A percentile compares a stretch with the other conserved stretches of the same genome.
Conservation (phyloP, 2,797 vertebrate genomes). For the Coracias cyanogaster region DNA sequence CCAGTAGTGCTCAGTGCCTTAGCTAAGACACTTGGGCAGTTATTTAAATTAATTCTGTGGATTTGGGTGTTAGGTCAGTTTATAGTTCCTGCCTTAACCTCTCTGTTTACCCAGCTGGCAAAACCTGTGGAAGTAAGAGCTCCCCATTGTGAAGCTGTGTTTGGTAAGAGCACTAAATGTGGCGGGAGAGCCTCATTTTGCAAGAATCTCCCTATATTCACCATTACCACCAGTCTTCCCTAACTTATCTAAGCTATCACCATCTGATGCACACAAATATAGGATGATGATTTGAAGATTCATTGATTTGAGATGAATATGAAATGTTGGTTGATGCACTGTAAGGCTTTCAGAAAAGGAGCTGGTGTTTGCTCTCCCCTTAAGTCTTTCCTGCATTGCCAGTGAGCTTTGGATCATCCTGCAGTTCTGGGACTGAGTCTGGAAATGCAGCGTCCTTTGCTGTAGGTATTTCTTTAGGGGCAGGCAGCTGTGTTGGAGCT, state of each 20-base stretch:
- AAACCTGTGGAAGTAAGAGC: neutral
- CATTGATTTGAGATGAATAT: neutral
- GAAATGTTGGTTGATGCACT: neutral
- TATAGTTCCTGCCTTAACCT: neutral
- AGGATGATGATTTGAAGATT: neutral
- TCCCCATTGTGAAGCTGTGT: rapidly evolving
- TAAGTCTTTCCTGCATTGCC: neutral
- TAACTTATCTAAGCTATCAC: neutral
- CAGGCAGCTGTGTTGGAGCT: neutral
- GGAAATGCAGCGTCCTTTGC: neutral
- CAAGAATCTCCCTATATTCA: neutral
- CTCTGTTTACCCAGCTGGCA: neutral
- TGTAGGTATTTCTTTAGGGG: neutral
- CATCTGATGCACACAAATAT: neutral
- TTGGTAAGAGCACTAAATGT: neutral
- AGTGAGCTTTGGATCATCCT: neutral
- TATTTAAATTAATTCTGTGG: neutral
- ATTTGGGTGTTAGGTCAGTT: neutral
- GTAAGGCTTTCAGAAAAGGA: neutral
- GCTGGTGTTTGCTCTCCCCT: neutral
- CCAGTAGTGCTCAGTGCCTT: neutral
- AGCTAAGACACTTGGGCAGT: neutral
- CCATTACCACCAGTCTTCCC: neutral
- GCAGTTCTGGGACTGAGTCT: neutral
- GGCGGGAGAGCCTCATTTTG: neutral